Evolutionary conservation across 2,113 vertebrate genomes (phyloP).

Genomic region (Illadopsis cleaveri): DNA sequence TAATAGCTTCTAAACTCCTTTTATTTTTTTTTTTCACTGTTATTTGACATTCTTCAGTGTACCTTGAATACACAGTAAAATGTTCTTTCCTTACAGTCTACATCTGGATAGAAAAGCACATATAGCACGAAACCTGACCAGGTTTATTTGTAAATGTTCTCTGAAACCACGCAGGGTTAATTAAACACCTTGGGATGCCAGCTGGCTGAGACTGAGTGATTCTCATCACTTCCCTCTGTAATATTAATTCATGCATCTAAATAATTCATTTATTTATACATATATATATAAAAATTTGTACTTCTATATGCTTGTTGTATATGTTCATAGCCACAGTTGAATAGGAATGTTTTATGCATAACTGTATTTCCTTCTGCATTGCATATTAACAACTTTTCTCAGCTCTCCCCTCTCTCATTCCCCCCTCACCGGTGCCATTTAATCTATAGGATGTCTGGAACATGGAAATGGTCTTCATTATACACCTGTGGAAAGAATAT

Average conservation of each 20-base stretch:
- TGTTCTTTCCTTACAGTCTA: neutral
- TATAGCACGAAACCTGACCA: neutral
- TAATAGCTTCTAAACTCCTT: neutral
- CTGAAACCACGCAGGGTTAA: neutral
- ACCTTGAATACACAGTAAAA: neutral
- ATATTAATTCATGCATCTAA: neutral
- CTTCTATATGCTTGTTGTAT: neutral
- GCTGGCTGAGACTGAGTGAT: neutral
- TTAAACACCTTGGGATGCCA: neutral
- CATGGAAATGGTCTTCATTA: neutral
- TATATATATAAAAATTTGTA: neutral
- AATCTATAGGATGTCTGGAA: neutral
- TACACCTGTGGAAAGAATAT: neutral
- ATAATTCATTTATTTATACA: neutral
- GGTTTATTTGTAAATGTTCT: neutral
- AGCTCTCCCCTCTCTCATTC: neutral
- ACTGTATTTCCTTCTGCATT: neutral
- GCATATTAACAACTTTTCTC: neutral
- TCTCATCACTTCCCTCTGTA: neutral
- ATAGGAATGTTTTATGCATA: neutral
- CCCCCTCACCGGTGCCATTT: neutral
- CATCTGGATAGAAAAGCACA: neutral
- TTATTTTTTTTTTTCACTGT: neutral
- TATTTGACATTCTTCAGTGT: neutral
- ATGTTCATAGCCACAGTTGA: neutral